Percentiles rank a stretch among this genome's conserved stretches.
These are phyloP conservation scores for Argentina silus DNA, from an alignment of 2,797 vertebrate genomes.

Conservation along the genomic window DNA sequence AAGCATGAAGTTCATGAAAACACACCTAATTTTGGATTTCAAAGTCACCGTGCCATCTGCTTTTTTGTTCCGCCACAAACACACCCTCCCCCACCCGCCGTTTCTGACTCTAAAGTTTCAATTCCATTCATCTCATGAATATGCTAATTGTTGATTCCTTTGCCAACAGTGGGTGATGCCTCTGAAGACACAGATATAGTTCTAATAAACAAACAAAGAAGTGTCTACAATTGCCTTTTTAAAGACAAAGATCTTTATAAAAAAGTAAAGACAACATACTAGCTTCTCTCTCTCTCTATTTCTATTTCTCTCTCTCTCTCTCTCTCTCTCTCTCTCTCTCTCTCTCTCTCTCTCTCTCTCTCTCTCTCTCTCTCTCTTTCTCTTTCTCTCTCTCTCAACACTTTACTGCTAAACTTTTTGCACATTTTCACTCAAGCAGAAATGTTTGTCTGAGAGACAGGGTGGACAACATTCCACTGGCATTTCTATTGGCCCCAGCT, in stretches of 20 bases:
- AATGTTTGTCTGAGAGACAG: not conserved
- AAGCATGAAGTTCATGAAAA: constrained; percentile 76
- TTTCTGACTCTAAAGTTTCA: constrained; percentile 67
- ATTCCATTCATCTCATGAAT: constrained; percentile 77
- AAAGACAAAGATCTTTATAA: constrained; percentile 60
- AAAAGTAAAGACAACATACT: constrained; percentile 17
- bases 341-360: not conserved
- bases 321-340: not conserved
- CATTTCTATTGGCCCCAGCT: too few relatives aligned
- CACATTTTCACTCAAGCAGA: not conserved
- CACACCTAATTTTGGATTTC: constrained; percentile 75
- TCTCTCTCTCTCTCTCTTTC: not conserved
- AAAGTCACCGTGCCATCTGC: constrained; percentile 77
- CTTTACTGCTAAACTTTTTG: not conserved
- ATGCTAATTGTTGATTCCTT: constrained; percentile 73
- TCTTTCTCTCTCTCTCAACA: not conserved
- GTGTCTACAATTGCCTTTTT: constrained; percentile 70
- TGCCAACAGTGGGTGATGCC: constrained; percentile 71
- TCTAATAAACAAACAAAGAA: constrained; percentile 64
- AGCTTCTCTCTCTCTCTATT: not conserved
- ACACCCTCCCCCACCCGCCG: constrained; percentile 28
- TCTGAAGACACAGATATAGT: constrained; percentile 74
- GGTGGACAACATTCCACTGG: not conserved
- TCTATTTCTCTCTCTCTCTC: not conserved
- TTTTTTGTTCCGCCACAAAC: constrained; percentile 59